A percentile compares a stretch with the other conserved stretches of the same genome.
Evolutionary conservation across 2,888 invertebrate species (phyloP).

Genomic region (Nomada goodeniana): DNA sequence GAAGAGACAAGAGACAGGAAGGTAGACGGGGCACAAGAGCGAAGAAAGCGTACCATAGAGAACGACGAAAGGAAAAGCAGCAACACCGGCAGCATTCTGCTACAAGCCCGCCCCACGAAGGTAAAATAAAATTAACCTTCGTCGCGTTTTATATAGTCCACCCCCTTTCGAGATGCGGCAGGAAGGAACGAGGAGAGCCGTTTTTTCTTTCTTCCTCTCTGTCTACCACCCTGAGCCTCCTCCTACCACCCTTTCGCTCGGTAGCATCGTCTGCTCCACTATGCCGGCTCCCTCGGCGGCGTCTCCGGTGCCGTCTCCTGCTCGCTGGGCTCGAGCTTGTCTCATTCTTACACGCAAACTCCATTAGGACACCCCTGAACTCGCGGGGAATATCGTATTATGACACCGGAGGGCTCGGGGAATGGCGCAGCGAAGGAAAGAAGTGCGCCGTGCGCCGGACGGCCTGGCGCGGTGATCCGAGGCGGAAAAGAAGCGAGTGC

Average conservation of each 20-base stretch:
- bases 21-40: neutral
- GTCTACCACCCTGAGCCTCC: neutral
- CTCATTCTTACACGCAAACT: conserved; percentile 83
- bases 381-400: conserved; percentile 77
- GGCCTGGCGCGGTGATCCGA: conserved; percentile 29
- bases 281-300: conserved; percentile 40
- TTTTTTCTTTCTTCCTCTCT: neutral
- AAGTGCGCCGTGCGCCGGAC: conserved; percentile 36
- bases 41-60: neutral
- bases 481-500: conserved; percentile 12
- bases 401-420: conserved; percentile 70
- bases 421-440: conserved; percentile 56
- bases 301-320: conserved; percentile 49
- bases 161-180: conserved; percentile 41
- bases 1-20: too few relatives aligned
- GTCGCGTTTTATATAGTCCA: conserved; percentile 70
- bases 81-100: conserved; percentile 52
- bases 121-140: conserved; percentile 78
- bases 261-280: conserved; percentile 45
- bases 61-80: neutral
- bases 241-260: conserved; percentile 19
- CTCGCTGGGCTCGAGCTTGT: conserved; percentile 61
- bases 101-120: conserved; percentile 62
- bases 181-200: conserved; percentile 27
- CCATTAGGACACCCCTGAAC: conserved; percentile 79